A percentile compares a stretch with the other conserved stretches of the same genome.
These are phyloP conservation scores for Mesocentrotus franciscanus DNA, from an alignment of 53 echinoderm and acorn worm species.

Conservation along the genomic window DNA sequence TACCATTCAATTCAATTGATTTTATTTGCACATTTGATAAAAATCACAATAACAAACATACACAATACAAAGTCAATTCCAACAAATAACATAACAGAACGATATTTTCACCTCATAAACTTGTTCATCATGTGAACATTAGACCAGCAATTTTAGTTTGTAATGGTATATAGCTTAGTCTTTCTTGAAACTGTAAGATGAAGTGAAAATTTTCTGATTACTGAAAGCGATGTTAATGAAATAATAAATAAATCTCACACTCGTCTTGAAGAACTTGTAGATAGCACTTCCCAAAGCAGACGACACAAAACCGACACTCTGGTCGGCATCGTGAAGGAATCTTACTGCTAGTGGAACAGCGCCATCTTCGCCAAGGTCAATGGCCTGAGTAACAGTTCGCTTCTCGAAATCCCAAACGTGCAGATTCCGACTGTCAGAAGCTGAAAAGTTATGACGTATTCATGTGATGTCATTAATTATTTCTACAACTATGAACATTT, in stretches of 20 bases:
- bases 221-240: background rate
- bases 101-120: background rate
- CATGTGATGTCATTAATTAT: too few species aligned
- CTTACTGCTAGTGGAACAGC: conserved; percentile 48
- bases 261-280: conserved; percentile 49
- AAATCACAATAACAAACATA: too few species aligned
- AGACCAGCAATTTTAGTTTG: background rate
- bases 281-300: conserved; percentile 43
- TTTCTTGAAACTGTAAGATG: background rate
- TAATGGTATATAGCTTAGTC: background rate
- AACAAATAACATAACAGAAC: too few species aligned
- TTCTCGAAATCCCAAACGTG: conserved; percentile 64
- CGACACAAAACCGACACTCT: conserved; percentile 51
- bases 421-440: conserved; percentile 10
- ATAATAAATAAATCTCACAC: conserved; percentile 24
- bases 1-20: too few species aligned
- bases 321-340: conserved; percentile 61
- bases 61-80: too few species aligned
- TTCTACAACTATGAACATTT: too few species aligned
- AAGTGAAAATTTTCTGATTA: background rate
- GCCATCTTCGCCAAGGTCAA: conserved; percentile 59
- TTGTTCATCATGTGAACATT: background rate
- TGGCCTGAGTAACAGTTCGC: conserved; percentile 39
- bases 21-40: too few species aligned
- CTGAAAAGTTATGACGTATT: background rate